Evolutionary conservation across 2,888 invertebrate species (phyloP).

Genomic region (Eupithecia tripunctaria): DNA sequence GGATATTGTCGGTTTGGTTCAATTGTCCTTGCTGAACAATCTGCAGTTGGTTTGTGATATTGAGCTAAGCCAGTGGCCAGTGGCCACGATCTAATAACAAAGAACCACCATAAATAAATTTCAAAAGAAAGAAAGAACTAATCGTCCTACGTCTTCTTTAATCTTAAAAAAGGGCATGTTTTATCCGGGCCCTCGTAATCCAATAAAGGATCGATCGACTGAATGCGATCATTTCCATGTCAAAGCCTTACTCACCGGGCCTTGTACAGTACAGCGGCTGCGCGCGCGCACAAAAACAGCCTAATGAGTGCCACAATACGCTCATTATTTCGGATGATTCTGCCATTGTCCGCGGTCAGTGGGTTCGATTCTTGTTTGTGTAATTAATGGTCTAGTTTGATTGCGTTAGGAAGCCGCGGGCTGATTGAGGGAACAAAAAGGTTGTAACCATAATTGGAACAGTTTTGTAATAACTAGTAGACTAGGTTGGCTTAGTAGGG

Average conservation of each 20-base stretch:
- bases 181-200: slow-evolving; percentile 17
- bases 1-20: not conserved
- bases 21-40: not conserved
- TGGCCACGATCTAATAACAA: not conserved
- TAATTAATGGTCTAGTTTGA: slow-evolving; percentile 30
- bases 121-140: not conserved
- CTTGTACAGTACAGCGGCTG: slow-evolving; percentile 33
- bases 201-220: slow-evolving; percentile 32
- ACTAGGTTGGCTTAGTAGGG: not conserved
- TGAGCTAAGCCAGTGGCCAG: not conserved
- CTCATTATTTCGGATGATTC: slow-evolving; percentile 43
- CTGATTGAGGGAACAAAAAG: slow-evolving; percentile 12
- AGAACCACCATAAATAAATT: not conserved
- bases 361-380: slow-evolving; percentile 22
- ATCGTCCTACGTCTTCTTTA: not conserved
- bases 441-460: slow-evolving; percentile 1
- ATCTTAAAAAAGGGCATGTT: not conserved
- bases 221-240: slow-evolving; percentile 33
- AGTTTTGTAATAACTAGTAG: not conserved
- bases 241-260: slow-evolving; percentile 30
- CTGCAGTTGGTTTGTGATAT: not conserved
- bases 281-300: slow-evolving; percentile 36
- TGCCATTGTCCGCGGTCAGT: slow-evolving; percentile 32
- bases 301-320: slow-evolving; percentile 41
- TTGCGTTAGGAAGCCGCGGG: slow-evolving; percentile 17